Conservation (phyloP, 2,113 vertebrate genomes). For the Psilopogon haemacephalus region DNA sequence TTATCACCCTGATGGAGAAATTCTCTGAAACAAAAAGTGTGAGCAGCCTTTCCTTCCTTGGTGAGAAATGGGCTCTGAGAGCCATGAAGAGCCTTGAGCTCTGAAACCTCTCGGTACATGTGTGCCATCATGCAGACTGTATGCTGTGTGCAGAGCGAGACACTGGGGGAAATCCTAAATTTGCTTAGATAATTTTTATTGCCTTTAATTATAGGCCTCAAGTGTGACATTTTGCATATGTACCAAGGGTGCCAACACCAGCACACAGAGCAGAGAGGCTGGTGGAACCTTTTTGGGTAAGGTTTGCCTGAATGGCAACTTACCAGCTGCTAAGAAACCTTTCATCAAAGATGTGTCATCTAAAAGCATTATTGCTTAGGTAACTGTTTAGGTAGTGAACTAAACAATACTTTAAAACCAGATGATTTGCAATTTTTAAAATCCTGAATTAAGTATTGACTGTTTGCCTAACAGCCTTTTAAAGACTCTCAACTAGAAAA, state of each 20-base stretch:
- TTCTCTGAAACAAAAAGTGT: not conserved
- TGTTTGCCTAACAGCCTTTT: not conserved
- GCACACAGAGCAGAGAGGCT: conserved; percentile 6
- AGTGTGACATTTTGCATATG: conserved; percentile 53
- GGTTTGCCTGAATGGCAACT: conserved; percentile 12
- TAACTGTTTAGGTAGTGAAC: not conserved
- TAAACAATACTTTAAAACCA: not conserved
- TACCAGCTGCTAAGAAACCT: not conserved
- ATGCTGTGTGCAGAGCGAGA: not conserved
- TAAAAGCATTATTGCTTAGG: not conserved
- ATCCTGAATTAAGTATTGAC: not conserved
- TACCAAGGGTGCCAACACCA: conserved; percentile 3
- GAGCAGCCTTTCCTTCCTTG: not conserved
- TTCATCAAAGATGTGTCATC: not conserved
- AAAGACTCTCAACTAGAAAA: not conserved
- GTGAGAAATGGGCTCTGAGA: not conserved
- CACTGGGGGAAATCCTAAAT: conserved; percentile 23
- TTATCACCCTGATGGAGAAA: not conserved
- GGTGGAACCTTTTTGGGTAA: conserved; percentile 37
- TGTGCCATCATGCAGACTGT: not conserved
- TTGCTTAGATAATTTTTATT: conserved; percentile 59
- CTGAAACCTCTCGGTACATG: not conserved
- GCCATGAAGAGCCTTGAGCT: not conserved
- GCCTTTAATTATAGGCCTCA: conserved; percentile 59
- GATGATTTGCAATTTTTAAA: not conserved